These are phyloP conservation scores for Denticeps clupeoides DNA, from an alignment of 2,797 vertebrate genomes.

Conservation along the genomic window DNA sequence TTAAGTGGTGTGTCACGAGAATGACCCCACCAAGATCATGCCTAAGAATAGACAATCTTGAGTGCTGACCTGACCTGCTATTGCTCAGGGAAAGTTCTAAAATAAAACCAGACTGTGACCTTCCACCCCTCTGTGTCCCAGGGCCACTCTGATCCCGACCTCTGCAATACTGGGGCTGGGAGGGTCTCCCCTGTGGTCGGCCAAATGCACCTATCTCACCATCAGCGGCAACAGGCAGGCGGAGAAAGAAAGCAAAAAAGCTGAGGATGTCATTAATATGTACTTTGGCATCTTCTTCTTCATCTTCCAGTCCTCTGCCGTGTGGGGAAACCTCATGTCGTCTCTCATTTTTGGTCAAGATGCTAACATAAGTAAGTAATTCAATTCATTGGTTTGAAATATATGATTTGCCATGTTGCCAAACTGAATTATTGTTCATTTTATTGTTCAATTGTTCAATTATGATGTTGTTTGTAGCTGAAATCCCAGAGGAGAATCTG, in stretches of 20 bases:
- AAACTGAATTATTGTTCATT: not conserved
- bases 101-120: no score
- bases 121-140: no score
- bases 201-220: conserved; percentile 88
- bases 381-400: conserved; percentile 1
- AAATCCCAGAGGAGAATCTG: conserved; percentile 52
- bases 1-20: no score
- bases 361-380: conserved; percentile 54
- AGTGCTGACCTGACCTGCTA: no score
- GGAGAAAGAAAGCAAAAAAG: conserved; percentile 45
- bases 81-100: no score
- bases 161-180: conserved; percentile 82
- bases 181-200: conserved; percentile 85
- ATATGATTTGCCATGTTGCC: not conserved
- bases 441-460: not conserved
- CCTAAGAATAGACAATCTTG: no score
- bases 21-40: no score
- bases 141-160: conserved; percentile 83
- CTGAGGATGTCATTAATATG: conserved; percentile 72
- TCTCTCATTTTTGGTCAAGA: conserved; percentile 78
- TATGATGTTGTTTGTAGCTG: conserved; percentile 35
- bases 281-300: conserved; percentile 94
- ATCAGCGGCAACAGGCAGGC: conserved; percentile 63
- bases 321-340: conserved; percentile 94
- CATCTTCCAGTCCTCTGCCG: conserved; percentile 79